Conservation (phyloP, 2,113 vertebrate species). For the Orthonyx spaldingii region DNA sequence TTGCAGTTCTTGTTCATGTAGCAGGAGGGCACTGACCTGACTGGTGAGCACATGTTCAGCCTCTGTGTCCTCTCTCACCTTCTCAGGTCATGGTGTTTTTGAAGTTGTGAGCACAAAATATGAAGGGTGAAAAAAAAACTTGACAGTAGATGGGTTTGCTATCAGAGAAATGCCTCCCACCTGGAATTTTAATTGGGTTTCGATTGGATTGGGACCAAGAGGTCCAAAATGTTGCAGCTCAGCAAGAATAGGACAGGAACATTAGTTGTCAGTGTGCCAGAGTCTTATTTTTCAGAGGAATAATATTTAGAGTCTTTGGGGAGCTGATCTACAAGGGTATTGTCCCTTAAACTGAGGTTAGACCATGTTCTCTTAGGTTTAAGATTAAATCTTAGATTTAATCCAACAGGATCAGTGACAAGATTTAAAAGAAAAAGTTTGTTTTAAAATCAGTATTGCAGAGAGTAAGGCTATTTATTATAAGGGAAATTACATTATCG, state of each 20-base stretch:
- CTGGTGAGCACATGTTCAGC: neutral
- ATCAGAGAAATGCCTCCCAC: neutral
- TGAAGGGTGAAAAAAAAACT: neutral
- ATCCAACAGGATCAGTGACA: neutral
- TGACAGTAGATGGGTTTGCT: neutral
- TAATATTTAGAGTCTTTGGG: neutral
- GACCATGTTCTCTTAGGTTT: neutral
- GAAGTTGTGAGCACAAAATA: neutral
- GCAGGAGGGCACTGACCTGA: neutral
- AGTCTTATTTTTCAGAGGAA: neutral
- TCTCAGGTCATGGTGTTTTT: neutral
- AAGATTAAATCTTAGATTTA: neutral
- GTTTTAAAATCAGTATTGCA: neutral
- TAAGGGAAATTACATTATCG: neutral
- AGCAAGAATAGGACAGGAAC: neutral
- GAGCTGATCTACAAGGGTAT: neutral
- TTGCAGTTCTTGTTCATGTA: neutral
- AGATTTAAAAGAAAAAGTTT: neutral
- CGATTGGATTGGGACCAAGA: neutral
- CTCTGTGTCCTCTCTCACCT: neutral
- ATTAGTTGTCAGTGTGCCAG: neutral
- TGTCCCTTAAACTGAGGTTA: neutral
- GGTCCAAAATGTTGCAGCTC: neutral
- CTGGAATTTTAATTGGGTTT: conserved; percentile 8
- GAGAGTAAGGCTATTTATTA: neutral